Conservation (phyloP, 2,113 vertebrate genomes). For the Callipepla californica region DNA sequence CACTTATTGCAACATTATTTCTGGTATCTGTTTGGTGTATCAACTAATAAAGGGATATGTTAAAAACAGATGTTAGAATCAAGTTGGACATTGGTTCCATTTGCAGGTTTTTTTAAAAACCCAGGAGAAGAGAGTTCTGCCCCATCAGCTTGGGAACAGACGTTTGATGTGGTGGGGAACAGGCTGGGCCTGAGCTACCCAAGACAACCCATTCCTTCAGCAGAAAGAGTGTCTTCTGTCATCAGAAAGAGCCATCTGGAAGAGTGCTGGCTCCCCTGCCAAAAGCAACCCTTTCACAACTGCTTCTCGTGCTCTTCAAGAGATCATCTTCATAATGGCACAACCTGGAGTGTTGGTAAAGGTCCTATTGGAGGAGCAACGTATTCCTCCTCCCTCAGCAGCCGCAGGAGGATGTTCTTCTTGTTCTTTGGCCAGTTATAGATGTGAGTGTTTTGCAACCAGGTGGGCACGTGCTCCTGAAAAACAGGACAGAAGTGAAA, state of each 20-base stretch:
- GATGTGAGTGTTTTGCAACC: slow-evolving; percentile 93
- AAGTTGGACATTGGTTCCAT: slow-evolving; percentile 20
- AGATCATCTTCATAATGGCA: slow-evolving; percentile 71
- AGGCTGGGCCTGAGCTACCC: slow-evolving; percentile 50
- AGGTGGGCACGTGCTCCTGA: slow-evolving; percentile 90
- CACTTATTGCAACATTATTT: slow-evolving; percentile 18
- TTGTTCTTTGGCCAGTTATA: slow-evolving; percentile 90
- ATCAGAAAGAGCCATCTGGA: slow-evolving; percentile 32
- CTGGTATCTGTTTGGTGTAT: slow-evolving; percentile 7
- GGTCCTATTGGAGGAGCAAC: slow-evolving; percentile 80
- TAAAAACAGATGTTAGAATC: slow-evolving; percentile 47
- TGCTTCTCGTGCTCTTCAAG: background rate
- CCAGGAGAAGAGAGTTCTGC: slow-evolving; percentile 16
- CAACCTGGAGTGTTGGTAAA: slow-evolving; percentile 89
- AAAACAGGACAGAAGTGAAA: background rate
- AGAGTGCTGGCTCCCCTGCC: slow-evolving; percentile 3
- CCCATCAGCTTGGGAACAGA: slow-evolving; percentile 45
- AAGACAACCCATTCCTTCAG: slow-evolving; percentile 59
- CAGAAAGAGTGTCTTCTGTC: slow-evolving; percentile 60
- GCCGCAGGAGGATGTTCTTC: slow-evolving; percentile 88
- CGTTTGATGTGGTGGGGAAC: slow-evolving; percentile 60
- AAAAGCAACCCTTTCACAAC: slow-evolving; percentile 15
- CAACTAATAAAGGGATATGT: background rate
- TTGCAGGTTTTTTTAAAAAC: slow-evolving; percentile 29
- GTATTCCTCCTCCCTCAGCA: slow-evolving; percentile 92